A percentile compares a stretch with the other conserved stretches of the same genome.
Conservation (phyloP, 2,888 invertebrate genomes). For the Tetragnatha montana region DNA sequence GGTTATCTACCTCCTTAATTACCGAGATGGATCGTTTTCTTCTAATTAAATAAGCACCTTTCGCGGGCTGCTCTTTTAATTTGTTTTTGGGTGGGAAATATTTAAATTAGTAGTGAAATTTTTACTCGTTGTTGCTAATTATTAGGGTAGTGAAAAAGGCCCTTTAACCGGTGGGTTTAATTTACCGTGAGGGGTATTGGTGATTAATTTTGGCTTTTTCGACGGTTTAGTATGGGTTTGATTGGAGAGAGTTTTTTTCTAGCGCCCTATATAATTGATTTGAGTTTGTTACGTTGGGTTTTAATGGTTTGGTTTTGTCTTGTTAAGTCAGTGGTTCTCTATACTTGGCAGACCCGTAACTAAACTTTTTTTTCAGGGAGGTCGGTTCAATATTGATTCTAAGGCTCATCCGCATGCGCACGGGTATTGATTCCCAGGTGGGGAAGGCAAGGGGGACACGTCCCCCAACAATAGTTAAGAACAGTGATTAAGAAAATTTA, state of each 20-base stretch:
- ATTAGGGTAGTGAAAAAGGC: slow-evolving; percentile 24
- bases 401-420: no score
- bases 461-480: no score
- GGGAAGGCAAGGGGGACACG: no score
- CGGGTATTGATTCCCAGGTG: no score
- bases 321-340: background rate
- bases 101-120: slow-evolving; percentile 59
- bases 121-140: slow-evolving; percentile 40
- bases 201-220: slow-evolving; percentile 58
- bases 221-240: slow-evolving; percentile 16
- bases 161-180: slow-evolving; percentile 43
- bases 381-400: no score
- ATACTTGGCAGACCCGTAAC: no score
- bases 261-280: background rate
- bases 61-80: slow-evolving; percentile 35
- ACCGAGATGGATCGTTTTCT: slow-evolving; percentile 61
- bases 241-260: background rate
- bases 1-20: slow-evolving; percentile 59
- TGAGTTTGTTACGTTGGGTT: background rate
- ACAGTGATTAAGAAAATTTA: no score
- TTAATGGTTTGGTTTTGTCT: slow-evolving; percentile 43
- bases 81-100: slow-evolving; percentile 61
- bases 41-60: slow-evolving; percentile 67
- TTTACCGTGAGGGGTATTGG: slow-evolving; percentile 53
- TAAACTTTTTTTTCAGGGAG: no score